Evolutionary conservation across 2,888 invertebrate species (phyloP).

Genomic region (Pristionchus arcanus): DNA sequence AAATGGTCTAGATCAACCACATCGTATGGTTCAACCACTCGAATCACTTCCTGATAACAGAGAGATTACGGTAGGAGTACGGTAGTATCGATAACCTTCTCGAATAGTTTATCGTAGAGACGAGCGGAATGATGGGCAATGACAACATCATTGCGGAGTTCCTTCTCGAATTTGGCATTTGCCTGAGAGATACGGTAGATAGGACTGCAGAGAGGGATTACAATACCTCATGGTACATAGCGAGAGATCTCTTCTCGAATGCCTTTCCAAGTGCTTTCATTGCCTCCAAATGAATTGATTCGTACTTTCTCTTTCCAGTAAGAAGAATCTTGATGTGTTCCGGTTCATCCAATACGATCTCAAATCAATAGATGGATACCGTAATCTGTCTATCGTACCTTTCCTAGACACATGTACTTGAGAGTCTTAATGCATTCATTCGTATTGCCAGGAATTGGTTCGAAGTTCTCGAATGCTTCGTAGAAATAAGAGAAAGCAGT

Average conservation of each 20-base stretch:
- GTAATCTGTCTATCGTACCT: constrained; percentile 33
- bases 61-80: constrained; percentile 13
- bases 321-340: constrained; percentile 47
- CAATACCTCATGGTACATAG: constrained; percentile 48
- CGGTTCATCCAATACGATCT: constrained; percentile 49
- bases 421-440: constrained; percentile 45
- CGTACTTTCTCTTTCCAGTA: constrained; percentile 35
- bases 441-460: not conserved
- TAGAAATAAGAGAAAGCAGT: constrained; percentile 53
- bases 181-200: constrained; percentile 2
- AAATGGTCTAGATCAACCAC: constrained; percentile 51
- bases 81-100: constrained; percentile 39
- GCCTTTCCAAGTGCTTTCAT: constrained; percentile 54
- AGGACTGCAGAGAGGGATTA: not conserved
- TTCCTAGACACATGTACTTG: constrained; percentile 54
- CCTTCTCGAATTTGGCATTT: constrained; percentile 49
- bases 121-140: constrained; percentile 34
- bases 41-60: constrained; percentile 47
- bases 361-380: not conserved
- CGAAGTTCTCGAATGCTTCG: constrained; percentile 53
- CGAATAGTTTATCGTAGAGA: constrained; percentile 52
- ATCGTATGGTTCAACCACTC: constrained; percentile 55
- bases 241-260: constrained; percentile 53
- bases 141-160: constrained; percentile 37
- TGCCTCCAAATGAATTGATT: constrained; percentile 48